Evolutionary conservation across 1,140 invertebrate genomes (phyloP).

Genomic region (Coelopa frigida): DNA sequence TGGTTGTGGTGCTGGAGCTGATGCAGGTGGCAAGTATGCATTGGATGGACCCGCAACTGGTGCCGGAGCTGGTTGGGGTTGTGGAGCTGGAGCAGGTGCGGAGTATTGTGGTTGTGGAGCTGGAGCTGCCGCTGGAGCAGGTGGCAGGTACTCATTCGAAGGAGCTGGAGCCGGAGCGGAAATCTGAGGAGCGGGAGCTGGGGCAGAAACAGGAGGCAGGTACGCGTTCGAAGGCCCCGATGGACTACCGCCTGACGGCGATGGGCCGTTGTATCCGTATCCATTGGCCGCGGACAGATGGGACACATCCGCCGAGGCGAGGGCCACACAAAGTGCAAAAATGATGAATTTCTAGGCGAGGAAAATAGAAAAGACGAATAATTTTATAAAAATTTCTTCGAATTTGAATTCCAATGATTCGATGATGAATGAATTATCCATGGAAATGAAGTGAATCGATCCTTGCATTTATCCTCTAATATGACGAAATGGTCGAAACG

Average conservation of each 20-base stretch:
- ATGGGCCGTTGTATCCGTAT: conserved; percentile 30
- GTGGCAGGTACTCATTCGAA: too few relatives aligned
- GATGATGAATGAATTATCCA: too few relatives aligned
- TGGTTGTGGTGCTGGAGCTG: conserved; percentile 14
- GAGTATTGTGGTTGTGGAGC: conserved; percentile 6
- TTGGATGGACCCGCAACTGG: conserved; percentile 7
- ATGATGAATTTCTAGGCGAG: conserved; percentile 37
- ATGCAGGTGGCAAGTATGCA: conserved; percentile 9
- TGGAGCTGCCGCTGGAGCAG: too few relatives aligned
- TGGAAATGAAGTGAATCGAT: too few relatives aligned
- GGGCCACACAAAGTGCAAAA: conserved; percentile 33
- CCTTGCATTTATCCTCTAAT: too few relatives aligned
- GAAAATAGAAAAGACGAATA: conserved; percentile 1
- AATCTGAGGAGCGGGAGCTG: too few relatives aligned
- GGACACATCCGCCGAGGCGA: conserved; percentile 33
- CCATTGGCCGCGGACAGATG: conserved; percentile 28
- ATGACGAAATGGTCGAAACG: too few relatives aligned
- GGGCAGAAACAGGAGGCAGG: too few relatives aligned
- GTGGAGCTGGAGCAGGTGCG: conserved; percentile 16
- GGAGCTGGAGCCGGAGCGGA: too few relatives aligned
- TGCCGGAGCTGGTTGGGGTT: conserved; percentile 14
- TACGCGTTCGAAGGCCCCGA: too few relatives aligned
- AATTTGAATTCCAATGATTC: too few relatives aligned
- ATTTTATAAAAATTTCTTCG: too few relatives aligned
- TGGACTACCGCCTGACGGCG: conserved; percentile 16